Evolutionary conservation across 2,797 vertebrate species (phyloP).

Genomic region (Amphiprion clarkii): DNA sequence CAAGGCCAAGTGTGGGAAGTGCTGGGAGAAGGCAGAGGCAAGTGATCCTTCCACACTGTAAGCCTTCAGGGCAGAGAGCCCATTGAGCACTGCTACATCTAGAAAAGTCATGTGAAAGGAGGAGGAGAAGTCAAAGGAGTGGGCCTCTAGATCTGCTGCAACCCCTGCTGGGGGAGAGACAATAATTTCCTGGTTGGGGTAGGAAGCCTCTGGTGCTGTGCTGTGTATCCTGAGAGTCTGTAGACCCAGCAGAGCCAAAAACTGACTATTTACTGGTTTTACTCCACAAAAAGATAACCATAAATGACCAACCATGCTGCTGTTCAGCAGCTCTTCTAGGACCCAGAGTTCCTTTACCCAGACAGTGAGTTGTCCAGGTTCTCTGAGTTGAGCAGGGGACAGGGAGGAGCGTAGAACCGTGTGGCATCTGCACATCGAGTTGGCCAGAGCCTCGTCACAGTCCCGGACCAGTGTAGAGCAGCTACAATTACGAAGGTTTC

Average conservation of each 20-base stretch:
- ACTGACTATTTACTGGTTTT: slow-evolving; percentile 34
- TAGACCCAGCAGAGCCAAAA: slow-evolving; percentile 74
- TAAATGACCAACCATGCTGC: slow-evolving; percentile 69
- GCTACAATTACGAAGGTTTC: slow-evolving; percentile 79
- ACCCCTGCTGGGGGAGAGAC: slow-evolving; percentile 25
- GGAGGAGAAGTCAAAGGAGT: slow-evolving; percentile 37
- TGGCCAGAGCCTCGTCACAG: slow-evolving; percentile 74
- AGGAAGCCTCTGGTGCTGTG: slow-evolving; percentile 25
- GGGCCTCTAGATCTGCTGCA: slow-evolving; percentile 1
- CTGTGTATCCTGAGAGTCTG: slow-evolving; percentile 71
- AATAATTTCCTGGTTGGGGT: slow-evolving; percentile 63
- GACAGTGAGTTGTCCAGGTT: slow-evolving; percentile 46
- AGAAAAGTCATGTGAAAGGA: slow-evolving; percentile 71
- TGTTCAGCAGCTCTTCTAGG: slow-evolving; percentile 75
- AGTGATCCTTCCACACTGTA: slow-evolving; percentile 76
- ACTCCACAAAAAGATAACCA: slow-evolving; percentile 73
- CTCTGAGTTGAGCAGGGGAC: slow-evolving; percentile 51
- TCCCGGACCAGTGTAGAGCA: slow-evolving; percentile 56
- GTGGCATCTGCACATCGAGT: slow-evolving; percentile 75
- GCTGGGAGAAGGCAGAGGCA: slow-evolving; percentile 50
- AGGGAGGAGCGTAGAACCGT: slow-evolving; percentile 59
- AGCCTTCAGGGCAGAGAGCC: slow-evolving; percentile 74
- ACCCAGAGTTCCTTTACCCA: slow-evolving; percentile 78
- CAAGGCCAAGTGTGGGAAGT: slow-evolving; percentile 71
- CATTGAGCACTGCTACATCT: slow-evolving; percentile 72